These are phyloP conservation scores for Stenchaetothrips biformis DNA, from an alignment of 2,888 invertebrate genomes.

Conservation along the genomic window DNA sequence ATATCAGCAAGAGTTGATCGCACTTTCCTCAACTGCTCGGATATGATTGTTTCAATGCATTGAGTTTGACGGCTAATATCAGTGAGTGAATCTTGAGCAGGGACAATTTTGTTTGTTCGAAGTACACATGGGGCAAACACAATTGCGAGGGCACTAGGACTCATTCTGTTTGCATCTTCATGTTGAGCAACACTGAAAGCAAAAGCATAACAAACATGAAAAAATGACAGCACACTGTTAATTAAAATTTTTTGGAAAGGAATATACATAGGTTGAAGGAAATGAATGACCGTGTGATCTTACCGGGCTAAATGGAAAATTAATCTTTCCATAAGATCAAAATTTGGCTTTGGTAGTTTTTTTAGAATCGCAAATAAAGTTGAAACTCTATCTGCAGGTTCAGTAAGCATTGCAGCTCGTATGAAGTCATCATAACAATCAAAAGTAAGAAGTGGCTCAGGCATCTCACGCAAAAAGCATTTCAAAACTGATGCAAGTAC, in stretches of 20 bases:
- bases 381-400: slow-evolving; percentile 73
- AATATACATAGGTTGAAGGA: neutral
- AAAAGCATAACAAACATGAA: slow-evolving; percentile 1
- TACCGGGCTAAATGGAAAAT: slow-evolving; percentile 83
- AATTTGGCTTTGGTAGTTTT: slow-evolving; percentile 83
- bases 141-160: slow-evolving; percentile 82
- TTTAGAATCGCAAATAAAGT: slow-evolving; percentile 82
- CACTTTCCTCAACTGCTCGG: slow-evolving; percentile 80
- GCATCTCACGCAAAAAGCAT: slow-evolving; percentile 84
- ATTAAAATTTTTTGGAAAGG: neutral
- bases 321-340: slow-evolving; percentile 83
- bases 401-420: slow-evolving; percentile 77
- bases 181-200: slow-evolving; percentile 67
- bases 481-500: slow-evolving; percentile 86
- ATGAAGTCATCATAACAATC: slow-evolving; percentile 93
- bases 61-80: slow-evolving; percentile 85
- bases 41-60: slow-evolving; percentile 85
- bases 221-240: neutral
- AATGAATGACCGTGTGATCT: slow-evolving; percentile 37
- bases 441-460: slow-evolving; percentile 86
- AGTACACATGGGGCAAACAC: slow-evolving; percentile 94
- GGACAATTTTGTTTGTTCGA: slow-evolving; percentile 77
- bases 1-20: slow-evolving; percentile 82
- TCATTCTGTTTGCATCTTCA: slow-evolving; percentile 87
- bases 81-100: slow-evolving; percentile 85